These are phyloP conservation scores for Betta splendens DNA, from an alignment of 2,797 vertebrate genomes.

Conservation along the genomic window DNA sequence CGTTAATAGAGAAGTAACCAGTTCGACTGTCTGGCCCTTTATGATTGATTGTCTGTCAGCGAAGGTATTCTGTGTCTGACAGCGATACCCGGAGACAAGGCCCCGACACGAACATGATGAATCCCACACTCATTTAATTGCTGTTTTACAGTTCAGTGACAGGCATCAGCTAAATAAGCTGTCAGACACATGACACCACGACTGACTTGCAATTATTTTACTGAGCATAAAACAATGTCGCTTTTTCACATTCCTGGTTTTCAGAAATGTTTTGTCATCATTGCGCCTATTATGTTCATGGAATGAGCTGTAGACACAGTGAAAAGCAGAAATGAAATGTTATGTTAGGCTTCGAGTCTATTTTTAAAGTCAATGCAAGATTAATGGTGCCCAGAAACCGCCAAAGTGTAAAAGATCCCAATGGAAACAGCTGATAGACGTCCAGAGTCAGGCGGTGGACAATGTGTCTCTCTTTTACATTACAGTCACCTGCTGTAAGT, in stretches of 20 bases:
- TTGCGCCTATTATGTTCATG: not conserved
- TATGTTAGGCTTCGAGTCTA: no score
- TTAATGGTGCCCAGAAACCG: no score
- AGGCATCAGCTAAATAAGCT: conserved; percentile 70
- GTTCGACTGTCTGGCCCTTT: conserved; percentile 34
- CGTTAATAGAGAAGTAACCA: conserved; percentile 47
- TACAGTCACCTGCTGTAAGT: not conserved
- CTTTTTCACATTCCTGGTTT: conserved; percentile 13
- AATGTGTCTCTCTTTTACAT: no score
- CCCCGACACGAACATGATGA: conserved; percentile 58
- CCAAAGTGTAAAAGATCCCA: no score
- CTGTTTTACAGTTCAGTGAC: conserved; percentile 67
- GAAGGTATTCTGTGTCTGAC: conserved; percentile 54
- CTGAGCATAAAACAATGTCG: conserved; percentile 15
- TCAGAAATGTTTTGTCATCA: conserved; percentile 18
- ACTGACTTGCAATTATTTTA: conserved; percentile 56
- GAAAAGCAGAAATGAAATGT: not conserved
- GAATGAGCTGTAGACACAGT: not conserved
- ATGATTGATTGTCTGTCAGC: conserved; percentile 56
- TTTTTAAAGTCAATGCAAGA: no score
- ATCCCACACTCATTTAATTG: conserved; percentile 69
- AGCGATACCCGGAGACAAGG: conserved; percentile 61
- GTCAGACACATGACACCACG: conserved; percentile 43
- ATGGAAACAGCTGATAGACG: not conserved
- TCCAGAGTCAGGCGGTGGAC: no score